Conservation (phyloP, 35 echinoderm and acorn worm species). For the Apostichopus parvimensis region DNA sequence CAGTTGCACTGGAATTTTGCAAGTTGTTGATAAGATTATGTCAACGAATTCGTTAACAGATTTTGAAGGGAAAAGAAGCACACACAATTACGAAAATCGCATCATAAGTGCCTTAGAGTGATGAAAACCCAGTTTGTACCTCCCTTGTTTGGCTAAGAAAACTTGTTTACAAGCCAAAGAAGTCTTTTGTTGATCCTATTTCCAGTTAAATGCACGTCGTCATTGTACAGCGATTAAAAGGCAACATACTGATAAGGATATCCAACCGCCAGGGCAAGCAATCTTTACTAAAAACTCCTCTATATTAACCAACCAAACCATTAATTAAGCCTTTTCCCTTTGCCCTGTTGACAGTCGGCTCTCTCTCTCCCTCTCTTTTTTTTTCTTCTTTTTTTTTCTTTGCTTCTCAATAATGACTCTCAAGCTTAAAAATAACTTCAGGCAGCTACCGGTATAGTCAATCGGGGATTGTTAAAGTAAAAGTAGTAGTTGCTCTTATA, state of each 20-base stretch:
- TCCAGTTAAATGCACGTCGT: neutral
- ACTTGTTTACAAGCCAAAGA: neutral
- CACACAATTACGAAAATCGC: neutral
- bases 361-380: too few species aligned
- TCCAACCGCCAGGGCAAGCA: neutral
- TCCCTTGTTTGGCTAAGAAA: neutral
- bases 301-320: neutral
- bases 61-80: neutral
- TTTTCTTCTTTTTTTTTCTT: too few species aligned
- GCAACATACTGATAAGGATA: conserved; percentile 17
- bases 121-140: neutral
- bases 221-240: conserved; percentile 2
- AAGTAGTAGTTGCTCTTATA: conserved; percentile 19
- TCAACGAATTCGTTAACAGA: neutral
- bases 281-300: neutral
- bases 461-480: neutral
- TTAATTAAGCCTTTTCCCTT: neutral
- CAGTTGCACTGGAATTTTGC: neutral
- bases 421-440: neutral
- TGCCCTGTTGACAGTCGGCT: neutral
- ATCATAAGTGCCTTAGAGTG: neutral
- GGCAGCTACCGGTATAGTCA: neutral
- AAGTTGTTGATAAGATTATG: neutral
- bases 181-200: neutral
- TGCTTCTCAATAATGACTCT: neutral